phyloP scores from a whole-genome alignment of 1,140 invertebrate genomes.

The Apis cerana region DNA sequence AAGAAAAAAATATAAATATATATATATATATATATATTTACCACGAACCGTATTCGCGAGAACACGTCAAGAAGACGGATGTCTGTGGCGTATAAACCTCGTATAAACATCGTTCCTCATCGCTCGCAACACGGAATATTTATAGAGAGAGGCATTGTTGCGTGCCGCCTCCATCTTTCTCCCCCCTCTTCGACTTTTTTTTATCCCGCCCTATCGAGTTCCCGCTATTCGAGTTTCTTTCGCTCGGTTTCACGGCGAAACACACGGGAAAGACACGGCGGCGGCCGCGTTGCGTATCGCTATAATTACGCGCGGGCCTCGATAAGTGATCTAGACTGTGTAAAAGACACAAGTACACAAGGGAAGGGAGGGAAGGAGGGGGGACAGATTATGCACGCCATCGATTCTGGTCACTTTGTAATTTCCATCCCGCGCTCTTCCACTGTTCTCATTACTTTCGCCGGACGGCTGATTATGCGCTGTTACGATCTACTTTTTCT shows the following conservation, averaged over 20 bases:
- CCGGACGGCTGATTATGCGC: constrained; percentile 43
- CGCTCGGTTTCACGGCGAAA: constrained; percentile 56
- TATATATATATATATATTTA: not conserved
- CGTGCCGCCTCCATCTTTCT: constrained; percentile 45
- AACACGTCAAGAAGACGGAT: constrained; percentile 28
- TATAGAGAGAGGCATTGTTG: constrained; percentile 44
- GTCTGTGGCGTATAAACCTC: constrained; percentile 8
- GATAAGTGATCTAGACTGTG: constrained; percentile 64
- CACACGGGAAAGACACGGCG: constrained; percentile 34
- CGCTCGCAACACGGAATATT: constrained; percentile 49
- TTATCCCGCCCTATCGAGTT: constrained; percentile 27
- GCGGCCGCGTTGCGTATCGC: constrained; percentile 44
- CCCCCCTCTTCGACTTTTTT: not conserved
- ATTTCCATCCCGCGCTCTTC: constrained; percentile 33
- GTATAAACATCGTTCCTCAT: constrained; percentile 15
- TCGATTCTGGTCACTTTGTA: constrained; percentile 63
- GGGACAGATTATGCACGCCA: constrained; percentile 56
- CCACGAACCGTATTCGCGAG: not conserved
- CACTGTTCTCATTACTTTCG: constrained; percentile 47
- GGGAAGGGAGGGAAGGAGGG: too few species aligned
- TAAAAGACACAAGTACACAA: constrained; percentile 47
- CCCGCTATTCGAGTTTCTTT: constrained; percentile 24
- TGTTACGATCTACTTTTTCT: constrained; percentile 22
- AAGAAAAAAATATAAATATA: too few species aligned
- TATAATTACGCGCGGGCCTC: constrained; percentile 58